These are phyloP conservation scores for Lepidocyrtinus sp. DNA, from an alignment of 2,888 invertebrate genomes.

Conservation along the genomic window DNA sequence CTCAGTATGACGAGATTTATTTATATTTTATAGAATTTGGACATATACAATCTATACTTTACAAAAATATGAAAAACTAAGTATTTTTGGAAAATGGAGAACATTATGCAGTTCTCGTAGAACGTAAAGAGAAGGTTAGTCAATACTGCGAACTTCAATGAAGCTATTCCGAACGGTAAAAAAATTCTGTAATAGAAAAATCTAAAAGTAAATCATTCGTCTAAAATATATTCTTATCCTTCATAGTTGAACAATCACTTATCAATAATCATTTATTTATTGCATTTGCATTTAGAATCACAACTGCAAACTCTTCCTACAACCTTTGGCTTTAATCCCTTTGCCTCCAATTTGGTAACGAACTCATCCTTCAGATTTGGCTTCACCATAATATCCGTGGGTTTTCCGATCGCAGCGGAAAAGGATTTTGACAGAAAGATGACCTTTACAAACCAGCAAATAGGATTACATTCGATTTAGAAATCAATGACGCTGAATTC, in stretches of 20 bases:
- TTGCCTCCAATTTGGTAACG: conserved; percentile 32
- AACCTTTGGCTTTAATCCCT: conserved; percentile 37
- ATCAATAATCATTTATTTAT: background rate
- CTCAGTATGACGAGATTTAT: too few relatives aligned
- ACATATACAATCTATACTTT: too few relatives aligned
- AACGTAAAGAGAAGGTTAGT: too few relatives aligned
- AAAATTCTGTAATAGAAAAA: conserved; percentile 21
- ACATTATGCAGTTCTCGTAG: too few relatives aligned
- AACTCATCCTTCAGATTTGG: conserved; percentile 41
- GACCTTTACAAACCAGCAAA: conserved; percentile 12
- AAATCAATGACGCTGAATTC: too few relatives aligned
- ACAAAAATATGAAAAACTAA: too few relatives aligned
- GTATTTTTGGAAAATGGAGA: too few relatives aligned
- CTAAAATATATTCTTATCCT: too few relatives aligned
- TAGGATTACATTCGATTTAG: background rate
- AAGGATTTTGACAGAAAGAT: conserved; percentile 39
- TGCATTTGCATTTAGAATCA: conserved; percentile 27
- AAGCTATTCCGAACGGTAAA: conserved; percentile 36
- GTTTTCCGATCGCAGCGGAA: conserved; percentile 29
- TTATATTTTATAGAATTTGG: too few relatives aligned
- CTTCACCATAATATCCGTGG: conserved; percentile 45
- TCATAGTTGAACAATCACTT: too few relatives aligned
- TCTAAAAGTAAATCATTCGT: too few relatives aligned
- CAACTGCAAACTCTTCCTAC: conserved; percentile 37
- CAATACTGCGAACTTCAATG: conserved; percentile 30